A percentile compares a stretch with the other conserved stretches of the same genome.
phyloP scores from a whole-genome alignment of 2,888 invertebrate genomes.

The Cancer borealis region DNA sequence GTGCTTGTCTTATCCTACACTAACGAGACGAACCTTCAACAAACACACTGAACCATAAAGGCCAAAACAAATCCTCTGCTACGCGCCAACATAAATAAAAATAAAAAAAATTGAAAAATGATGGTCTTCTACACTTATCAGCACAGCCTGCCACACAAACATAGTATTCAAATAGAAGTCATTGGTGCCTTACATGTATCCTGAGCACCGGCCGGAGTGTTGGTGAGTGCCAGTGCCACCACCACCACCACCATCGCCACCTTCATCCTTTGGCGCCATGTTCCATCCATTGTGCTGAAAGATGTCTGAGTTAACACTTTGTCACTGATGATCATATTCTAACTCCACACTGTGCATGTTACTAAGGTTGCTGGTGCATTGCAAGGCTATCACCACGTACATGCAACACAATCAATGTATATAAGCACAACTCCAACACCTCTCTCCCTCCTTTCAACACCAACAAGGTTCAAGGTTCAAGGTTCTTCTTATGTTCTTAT shows the following conservation, averaged over 20 bases:
- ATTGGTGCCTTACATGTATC: not conserved
- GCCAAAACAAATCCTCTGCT: too few relatives aligned
- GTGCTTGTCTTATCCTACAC: too few relatives aligned
- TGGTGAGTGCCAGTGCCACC: not conserved
- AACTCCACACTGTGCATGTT: not conserved
- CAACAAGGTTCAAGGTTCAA: not conserved
- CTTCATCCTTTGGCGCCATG: not conserved
- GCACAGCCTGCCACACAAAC: too few relatives aligned
- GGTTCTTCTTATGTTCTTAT: too few relatives aligned
- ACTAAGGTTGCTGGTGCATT: not conserved
- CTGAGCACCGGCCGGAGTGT: not conserved
- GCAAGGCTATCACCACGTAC: too few relatives aligned
- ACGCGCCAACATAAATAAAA: too few relatives aligned
- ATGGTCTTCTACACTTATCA: too few relatives aligned
- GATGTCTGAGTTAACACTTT: not conserved
- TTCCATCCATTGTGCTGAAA: slow-evolving; percentile 13
- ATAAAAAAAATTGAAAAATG: too few relatives aligned
- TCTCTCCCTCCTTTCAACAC: not conserved
- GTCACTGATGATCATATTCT: not conserved
- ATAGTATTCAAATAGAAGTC: not conserved
- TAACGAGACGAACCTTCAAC: too few relatives aligned
- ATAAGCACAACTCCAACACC: not conserved
- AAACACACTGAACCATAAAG: too few relatives aligned
- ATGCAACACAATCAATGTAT: not conserved
- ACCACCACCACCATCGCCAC: not conserved